Evolutionary conservation across 2,797 vertebrate genomes (phyloP).

Genomic region (Paedocypris micromegethes): DNA sequence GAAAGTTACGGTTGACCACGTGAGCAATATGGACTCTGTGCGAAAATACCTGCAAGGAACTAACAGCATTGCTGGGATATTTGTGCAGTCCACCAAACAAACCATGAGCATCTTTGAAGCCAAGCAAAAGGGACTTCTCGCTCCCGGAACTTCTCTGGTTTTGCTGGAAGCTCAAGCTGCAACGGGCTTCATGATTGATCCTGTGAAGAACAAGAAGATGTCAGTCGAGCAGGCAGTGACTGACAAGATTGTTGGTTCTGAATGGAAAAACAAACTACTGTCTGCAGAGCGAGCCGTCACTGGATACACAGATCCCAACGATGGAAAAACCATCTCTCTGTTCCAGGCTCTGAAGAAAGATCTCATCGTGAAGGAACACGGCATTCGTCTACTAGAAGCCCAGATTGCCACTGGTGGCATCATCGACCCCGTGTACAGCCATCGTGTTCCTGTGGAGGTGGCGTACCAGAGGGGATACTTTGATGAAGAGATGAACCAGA

Average conservation of each 20-base stretch:
- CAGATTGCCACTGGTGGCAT: conserved; percentile 62
- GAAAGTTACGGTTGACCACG: conserved; percentile 50
- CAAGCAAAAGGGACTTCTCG: conserved; percentile 59
- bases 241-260: conserved; percentile 40
- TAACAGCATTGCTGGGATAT: conserved; percentile 56
- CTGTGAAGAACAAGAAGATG: conserved; percentile 48
- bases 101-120: conserved; percentile 62
- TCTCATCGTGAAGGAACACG: conserved; percentile 58
- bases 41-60: conserved; percentile 58
- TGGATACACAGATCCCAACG: conserved; percentile 57
- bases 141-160: conserved; percentile 57
- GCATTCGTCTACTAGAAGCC: conserved; percentile 62
- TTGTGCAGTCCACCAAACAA: conserved; percentile 62
- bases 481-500: conserved; percentile 45
- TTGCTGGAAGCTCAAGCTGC: conserved; percentile 69
- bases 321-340: conserved; percentile 63
- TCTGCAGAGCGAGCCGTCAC: conserved; percentile 57
- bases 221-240: conserved; percentile 54
- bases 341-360: conserved; percentile 60
- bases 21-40: conserved; percentile 54
- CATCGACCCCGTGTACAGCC: conserved; percentile 57
- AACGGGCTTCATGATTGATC: conserved; percentile 54
- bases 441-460: conserved; percentile 56
- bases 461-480: conserved; percentile 57
- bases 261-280: conserved; percentile 49